Base-by-base conservation (phyloP, 2,113 vertebrate species). In the Brachirus orientalis region DNA sequence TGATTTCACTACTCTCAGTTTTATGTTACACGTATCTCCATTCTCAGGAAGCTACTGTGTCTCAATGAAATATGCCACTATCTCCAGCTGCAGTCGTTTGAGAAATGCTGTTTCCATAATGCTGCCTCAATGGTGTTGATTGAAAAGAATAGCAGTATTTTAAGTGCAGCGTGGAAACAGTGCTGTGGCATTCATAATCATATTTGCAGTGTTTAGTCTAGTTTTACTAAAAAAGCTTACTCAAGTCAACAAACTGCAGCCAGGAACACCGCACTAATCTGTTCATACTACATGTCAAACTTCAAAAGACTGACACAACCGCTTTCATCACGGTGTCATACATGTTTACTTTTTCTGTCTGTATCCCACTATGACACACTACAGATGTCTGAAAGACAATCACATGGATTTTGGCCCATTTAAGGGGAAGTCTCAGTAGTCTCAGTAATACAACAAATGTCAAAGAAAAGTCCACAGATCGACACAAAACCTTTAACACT, bases 291-390 rank as follows among this genome's bases (percentile, higher is more conserved):
- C 22, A 22, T 53, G 72, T 68, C 51, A 66, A 51, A 74, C 68
- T 40, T 76, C 65, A 76, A 73, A 50, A 37, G 7, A 43, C n/a
- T 60, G 36, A 76, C 45, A 28, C 44, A 69, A 40, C 16, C 9
- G 60, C 54, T 79, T 48, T 82, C 69, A 76, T 76, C 69, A 71
- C 18, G 1, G 18, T 75, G 64, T 37, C 58, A 56, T 45, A 59
- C 41, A 41, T 71, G 69, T 80, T 63, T 47, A 77, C 54, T 68
- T 20, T 51, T 47, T 20, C 58, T 48, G 57, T 53, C 58, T 65
- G 17, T 10, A 13, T 53, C 28, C 8, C 20, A 37, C 36, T 1
- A 37, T 19, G 48, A 67, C 36, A 48, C 46, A 61, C n/a, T 18
- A 8, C 55, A 43, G 6, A 43, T 36, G 13, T 12, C 7, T 19